These are phyloP conservation scores for Asteroscopus sphinx DNA, from an alignment of 2,888 invertebrate genomes.

Conservation along the genomic window DNA sequence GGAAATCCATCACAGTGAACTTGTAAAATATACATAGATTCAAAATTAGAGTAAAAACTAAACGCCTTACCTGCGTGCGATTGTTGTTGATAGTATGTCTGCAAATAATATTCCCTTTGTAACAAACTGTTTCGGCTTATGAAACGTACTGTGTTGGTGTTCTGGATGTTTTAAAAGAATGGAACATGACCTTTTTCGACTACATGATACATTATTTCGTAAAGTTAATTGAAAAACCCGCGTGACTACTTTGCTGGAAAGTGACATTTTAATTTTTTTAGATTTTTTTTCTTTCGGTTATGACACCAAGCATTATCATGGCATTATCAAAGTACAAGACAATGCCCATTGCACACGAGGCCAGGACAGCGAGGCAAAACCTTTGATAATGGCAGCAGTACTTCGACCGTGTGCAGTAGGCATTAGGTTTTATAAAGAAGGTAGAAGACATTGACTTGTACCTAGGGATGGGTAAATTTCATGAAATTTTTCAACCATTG, in stretches of 20 bases:
- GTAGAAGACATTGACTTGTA: too few species aligned
- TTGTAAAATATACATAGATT: too few species aligned
- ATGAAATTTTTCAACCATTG: too few species aligned
- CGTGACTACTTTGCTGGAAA: slow-evolving; percentile 69
- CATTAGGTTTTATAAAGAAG: too few species aligned
- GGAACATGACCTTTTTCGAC: slow-evolving; percentile 58
- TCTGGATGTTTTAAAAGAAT: slow-evolving; percentile 24
- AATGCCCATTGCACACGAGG: too few species aligned
- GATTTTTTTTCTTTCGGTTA: neutral
- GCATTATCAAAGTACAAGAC: too few species aligned
- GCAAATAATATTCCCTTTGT: neutral
- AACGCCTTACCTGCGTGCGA: slow-evolving; percentile 47
- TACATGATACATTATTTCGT: slow-evolving; percentile 56
- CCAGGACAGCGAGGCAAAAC: too few species aligned
- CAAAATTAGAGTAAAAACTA: slow-evolving; percentile 25
- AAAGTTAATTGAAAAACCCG: slow-evolving; percentile 69
- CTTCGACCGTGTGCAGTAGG: too few species aligned
- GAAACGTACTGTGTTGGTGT: slow-evolving; percentile 13
- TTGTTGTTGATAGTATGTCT: slow-evolving; percentile 36
- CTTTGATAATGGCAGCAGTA: too few species aligned
- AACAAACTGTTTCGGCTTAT: slow-evolving; percentile 2
- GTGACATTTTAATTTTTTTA: slow-evolving; percentile 65
- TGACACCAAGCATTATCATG: neutral
- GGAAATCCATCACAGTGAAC: too few species aligned
- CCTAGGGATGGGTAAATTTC: too few species aligned